Evolutionary conservation across 1,140 invertebrate genomes (phyloP).

Genomic region (Aporrectodea caliginosa): DNA sequence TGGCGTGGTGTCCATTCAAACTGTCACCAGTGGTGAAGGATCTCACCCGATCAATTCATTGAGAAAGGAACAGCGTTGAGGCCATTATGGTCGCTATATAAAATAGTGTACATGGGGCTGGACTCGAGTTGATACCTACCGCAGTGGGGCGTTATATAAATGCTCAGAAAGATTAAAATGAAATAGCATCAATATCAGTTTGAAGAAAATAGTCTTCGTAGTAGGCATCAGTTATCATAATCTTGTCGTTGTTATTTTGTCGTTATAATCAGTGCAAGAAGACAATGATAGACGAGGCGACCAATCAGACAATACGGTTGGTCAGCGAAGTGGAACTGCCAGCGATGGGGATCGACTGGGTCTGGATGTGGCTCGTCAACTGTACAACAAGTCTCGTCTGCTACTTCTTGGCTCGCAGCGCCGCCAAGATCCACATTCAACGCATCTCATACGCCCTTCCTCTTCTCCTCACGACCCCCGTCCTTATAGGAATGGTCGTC

Average conservation of each 20-base stretch:
- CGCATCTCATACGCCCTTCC: constrained; percentile 47
- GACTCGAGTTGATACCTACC: too few relatives aligned
- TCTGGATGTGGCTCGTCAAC: constrained; percentile 45
- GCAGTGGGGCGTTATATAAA: too few relatives aligned
- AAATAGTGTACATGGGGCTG: too few relatives aligned
- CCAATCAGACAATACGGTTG: neutral
- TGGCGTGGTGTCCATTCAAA: too few relatives aligned
- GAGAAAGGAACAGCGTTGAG: too few relatives aligned
- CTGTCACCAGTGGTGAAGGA: too few relatives aligned
- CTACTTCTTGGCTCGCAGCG: constrained; percentile 48
- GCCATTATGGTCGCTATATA: too few relatives aligned
- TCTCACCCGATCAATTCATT: too few relatives aligned
- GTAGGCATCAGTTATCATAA: too few relatives aligned
- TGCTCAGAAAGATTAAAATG: too few relatives aligned
- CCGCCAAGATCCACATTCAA: constrained; percentile 49
- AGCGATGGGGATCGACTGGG: constrained; percentile 26
- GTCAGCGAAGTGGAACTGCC: neutral
- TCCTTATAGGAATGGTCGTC: constrained; percentile 45
- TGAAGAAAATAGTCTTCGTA: too few relatives aligned
- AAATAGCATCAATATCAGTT: too few relatives aligned
- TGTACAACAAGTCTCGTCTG: constrained; percentile 44
- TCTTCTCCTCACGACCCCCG: constrained; percentile 40
- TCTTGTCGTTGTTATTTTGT: neutral
- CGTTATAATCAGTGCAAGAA: neutral
- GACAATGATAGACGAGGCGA: neutral